Conservation (phyloP, 2,113 vertebrate genomes). For the Xiphias gladius region DNA sequence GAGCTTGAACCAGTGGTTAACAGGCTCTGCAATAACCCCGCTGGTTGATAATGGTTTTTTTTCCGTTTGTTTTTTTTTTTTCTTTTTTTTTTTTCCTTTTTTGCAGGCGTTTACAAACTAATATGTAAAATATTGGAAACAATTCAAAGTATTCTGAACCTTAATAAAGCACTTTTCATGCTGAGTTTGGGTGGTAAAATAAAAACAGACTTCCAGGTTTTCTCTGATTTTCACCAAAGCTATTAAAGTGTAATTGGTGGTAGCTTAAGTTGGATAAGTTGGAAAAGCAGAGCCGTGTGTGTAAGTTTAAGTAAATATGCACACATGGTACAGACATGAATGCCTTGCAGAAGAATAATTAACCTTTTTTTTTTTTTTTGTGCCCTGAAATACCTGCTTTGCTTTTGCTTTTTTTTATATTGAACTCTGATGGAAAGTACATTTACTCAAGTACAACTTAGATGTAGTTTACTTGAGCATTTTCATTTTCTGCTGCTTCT, state of each 20-base stretch:
- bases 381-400: slow-evolving; percentile 40
- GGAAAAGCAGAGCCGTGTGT: slow-evolving; percentile 63
- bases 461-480: neutral
- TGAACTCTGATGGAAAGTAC: neutral
- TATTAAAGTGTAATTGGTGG: slow-evolving; percentile 76
- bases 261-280: slow-evolving; percentile 72
- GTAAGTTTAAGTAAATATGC: slow-evolving; percentile 52
- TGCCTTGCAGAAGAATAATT: slow-evolving; percentile 78
- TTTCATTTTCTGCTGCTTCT: neutral
- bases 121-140: slow-evolving; percentile 52
- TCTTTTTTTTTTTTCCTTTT: neutral
- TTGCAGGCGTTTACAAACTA: slow-evolving; percentile 43
- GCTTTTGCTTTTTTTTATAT: neutral
- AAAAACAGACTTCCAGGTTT: slow-evolving; percentile 28
- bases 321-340: slow-evolving; percentile 74
- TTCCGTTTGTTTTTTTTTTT: neutral
- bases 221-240: slow-evolving; percentile 80
- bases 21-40: slow-evolving; percentile 32
- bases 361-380: slow-evolving; percentile 47
- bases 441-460: neutral
- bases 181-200: slow-evolving; percentile 52
- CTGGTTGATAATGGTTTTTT: no score
- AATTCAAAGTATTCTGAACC: slow-evolving; percentile 62
- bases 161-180: slow-evolving; percentile 77
- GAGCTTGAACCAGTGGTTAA: slow-evolving; percentile 27